These are phyloP conservation scores for Chelidonichthys spinosus DNA, from an alignment of 2,797 vertebrate species.

Conservation along the genomic window DNA sequence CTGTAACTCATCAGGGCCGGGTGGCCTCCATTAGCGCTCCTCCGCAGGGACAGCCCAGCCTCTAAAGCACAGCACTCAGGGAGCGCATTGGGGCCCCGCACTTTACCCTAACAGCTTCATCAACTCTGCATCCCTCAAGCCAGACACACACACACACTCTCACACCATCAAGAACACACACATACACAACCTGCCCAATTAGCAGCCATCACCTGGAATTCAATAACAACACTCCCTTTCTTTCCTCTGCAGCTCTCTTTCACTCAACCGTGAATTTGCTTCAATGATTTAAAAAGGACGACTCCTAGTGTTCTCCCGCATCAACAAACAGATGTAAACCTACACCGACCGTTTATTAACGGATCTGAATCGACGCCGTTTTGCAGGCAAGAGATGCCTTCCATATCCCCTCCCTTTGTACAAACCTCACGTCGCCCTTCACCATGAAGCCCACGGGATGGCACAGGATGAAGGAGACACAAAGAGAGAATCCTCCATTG, in stretches of 20 bases:
- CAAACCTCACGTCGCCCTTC: slow-evolving; percentile 28
- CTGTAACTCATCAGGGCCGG: slow-evolving; percentile 65
- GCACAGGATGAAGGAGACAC: slow-evolving; percentile 35
- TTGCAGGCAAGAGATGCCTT: slow-evolving; percentile 23
- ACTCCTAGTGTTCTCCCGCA: slow-evolving; percentile 35
- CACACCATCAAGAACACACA: slow-evolving; percentile 25
- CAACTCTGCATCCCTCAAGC: slow-evolving; percentile 66
- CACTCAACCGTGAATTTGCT: slow-evolving; percentile 32
- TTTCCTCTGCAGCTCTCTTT: slow-evolving; percentile 48
- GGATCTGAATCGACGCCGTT: slow-evolving; percentile 39
- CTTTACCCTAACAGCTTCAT: slow-evolving; percentile 80
- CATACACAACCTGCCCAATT: slow-evolving; percentile 72
- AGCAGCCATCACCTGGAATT: slow-evolving; percentile 81
- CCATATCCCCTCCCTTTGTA: slow-evolving; percentile 14
- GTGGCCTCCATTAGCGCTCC: slow-evolving; percentile 75
- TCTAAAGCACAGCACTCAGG: slow-evolving; percentile 72
- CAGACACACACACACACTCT: slow-evolving; percentile 38
- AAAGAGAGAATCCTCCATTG: slow-evolving; percentile 21
- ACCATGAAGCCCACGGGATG: slow-evolving; percentile 38
- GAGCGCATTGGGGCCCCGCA: slow-evolving; percentile 55
- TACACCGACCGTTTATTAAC: slow-evolving; percentile 37
- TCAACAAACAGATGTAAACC: slow-evolving; percentile 56
- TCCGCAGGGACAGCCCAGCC: slow-evolving; percentile 64
- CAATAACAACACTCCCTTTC: slow-evolving; percentile 73
- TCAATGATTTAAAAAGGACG: slow-evolving; percentile 38